A percentile compares a stretch with the other conserved stretches of the same genome.
Conservation (phyloP, 2,888 invertebrate genomes). For the Trachelus troglodyta region DNA sequence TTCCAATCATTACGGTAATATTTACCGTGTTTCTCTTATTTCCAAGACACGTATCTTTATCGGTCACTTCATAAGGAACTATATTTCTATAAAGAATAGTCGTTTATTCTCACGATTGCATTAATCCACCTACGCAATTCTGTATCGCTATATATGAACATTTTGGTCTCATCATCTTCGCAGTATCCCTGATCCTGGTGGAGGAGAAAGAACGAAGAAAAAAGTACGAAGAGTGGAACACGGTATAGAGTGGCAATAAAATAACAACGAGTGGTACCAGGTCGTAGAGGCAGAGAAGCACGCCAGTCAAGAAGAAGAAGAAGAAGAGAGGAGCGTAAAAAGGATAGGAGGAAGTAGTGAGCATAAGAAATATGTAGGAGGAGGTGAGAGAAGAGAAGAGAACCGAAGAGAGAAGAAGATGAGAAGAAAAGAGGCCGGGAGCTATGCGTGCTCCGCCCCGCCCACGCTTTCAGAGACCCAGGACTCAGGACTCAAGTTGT, state of each 20-base stretch:
- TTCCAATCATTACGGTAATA: no score
- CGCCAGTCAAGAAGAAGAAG: constrained; percentile 22
- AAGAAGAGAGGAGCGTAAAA: constrained; percentile 9
- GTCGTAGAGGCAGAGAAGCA: constrained; percentile 25
- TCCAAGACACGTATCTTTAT: no score
- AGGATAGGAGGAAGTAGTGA: constrained; percentile 31
- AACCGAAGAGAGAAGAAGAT: constrained; percentile 29
- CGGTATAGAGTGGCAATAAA: constrained; percentile 51
- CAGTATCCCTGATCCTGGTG: constrained; percentile 42
- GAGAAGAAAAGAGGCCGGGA: constrained; percentile 56
- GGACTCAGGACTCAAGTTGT: constrained; percentile 63
- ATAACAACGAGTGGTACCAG: constrained; percentile 30
- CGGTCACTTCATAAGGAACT: no score
- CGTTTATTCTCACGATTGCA: no score
- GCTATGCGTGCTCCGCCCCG: constrained; percentile 66
- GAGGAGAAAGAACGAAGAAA: constrained; percentile 51
- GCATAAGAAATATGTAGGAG: no score
- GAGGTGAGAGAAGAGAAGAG: constrained; percentile 27
- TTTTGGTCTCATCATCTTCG: constrained; percentile 46
- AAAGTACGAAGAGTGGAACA: constrained; percentile 47
- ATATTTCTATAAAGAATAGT: no score
- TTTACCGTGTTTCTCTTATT: no score
- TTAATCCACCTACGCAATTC: no score
- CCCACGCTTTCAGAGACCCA: constrained; percentile 65
- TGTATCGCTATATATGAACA: no score